Evolutionary conservation across 1,140 invertebrate genomes (phyloP).

Genomic region (Euborellia annulipes): DNA sequence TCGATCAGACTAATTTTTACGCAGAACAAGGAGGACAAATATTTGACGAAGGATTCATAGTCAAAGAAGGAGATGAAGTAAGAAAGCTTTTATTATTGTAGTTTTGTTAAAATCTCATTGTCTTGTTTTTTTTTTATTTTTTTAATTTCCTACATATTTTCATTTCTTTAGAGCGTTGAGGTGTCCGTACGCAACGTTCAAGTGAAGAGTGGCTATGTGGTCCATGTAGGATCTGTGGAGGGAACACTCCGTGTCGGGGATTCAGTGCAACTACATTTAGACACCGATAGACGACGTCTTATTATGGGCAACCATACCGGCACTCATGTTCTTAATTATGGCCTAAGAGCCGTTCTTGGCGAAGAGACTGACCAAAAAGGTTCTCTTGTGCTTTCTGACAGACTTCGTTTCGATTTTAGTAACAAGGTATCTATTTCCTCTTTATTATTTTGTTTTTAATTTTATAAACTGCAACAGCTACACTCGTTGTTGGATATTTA

Average conservation of each 20-base stretch:
- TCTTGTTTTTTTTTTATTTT: slow-evolving; percentile 1
- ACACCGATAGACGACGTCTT: slow-evolving; percentile 61
- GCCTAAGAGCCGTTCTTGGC: slow-evolving; percentile 73
- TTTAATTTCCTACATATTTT: slow-evolving; percentile 1
- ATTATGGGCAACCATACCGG: slow-evolving; percentile 99
- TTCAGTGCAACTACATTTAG: slow-evolving; percentile 63
- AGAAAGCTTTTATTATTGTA: no score
- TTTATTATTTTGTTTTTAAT: no score
- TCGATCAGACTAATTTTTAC: slow-evolving; percentile 91
- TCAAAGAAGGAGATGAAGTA: slow-evolving; percentile 68
- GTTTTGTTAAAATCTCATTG: no score
- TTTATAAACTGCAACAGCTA: no score
- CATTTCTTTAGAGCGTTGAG: slow-evolving; percentile 49
- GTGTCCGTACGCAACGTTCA: slow-evolving; percentile 91
- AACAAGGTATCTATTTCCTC: slow-evolving; percentile 46
- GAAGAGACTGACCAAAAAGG: slow-evolving; percentile 91
- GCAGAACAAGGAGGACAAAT: slow-evolving; percentile 98
- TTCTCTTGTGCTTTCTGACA: slow-evolving; percentile 94
- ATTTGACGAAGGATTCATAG: slow-evolving; percentile 90
- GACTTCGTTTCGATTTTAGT: slow-evolving; percentile 93
- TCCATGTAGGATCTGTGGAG: slow-evolving; percentile 82
- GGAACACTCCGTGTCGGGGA: slow-evolving; percentile 78
- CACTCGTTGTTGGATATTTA: no score
- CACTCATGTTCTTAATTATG: slow-evolving; percentile 94
- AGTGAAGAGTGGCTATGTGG: slow-evolving; percentile 87